These are phyloP conservation scores for Ganaspis brasiliensis DNA, from an alignment of 2,888 invertebrate genomes.

Conservation along the genomic window DNA sequence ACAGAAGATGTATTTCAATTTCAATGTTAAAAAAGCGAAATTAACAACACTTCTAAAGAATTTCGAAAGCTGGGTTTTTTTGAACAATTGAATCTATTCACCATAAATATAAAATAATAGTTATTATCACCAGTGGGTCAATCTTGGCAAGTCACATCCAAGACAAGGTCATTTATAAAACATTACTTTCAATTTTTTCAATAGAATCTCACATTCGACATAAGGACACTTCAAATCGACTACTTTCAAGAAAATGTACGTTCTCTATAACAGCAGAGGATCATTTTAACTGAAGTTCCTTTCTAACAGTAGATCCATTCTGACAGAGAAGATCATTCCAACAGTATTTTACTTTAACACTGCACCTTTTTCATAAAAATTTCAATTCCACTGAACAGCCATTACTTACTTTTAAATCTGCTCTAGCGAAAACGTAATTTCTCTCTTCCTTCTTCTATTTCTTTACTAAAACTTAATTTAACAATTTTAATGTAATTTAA, in stretches of 20 bases:
- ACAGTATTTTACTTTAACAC: slow-evolving; percentile 3
- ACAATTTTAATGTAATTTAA: too few species aligned
- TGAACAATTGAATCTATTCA: not conserved
- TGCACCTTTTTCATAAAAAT: not conserved
- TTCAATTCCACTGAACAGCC: not conserved
- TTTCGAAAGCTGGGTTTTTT: too few species aligned
- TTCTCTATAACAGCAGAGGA: not conserved
- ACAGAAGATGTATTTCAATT: too few species aligned
- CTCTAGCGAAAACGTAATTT: too few species aligned
- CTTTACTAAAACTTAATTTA: too few species aligned
- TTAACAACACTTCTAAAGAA: too few species aligned
- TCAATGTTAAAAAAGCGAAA: too few species aligned
- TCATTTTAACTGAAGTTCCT: not conserved
- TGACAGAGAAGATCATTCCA: not conserved
- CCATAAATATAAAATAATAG: not conserved
- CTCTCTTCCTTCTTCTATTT: too few species aligned
- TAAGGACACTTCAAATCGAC: not conserved
- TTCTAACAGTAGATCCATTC: not conserved
- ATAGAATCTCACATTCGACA: not conserved
- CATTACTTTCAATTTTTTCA: not conserved
- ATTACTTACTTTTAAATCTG: not conserved
- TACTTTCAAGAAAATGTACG: not conserved
- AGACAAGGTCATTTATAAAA: slow-evolving; percentile 13
- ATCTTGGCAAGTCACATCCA: not conserved
- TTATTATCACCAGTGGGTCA: not conserved